phyloP scores from a whole-genome alignment of 2,797 vertebrate genomes.

The Sarcophilus harrisii region DNA sequence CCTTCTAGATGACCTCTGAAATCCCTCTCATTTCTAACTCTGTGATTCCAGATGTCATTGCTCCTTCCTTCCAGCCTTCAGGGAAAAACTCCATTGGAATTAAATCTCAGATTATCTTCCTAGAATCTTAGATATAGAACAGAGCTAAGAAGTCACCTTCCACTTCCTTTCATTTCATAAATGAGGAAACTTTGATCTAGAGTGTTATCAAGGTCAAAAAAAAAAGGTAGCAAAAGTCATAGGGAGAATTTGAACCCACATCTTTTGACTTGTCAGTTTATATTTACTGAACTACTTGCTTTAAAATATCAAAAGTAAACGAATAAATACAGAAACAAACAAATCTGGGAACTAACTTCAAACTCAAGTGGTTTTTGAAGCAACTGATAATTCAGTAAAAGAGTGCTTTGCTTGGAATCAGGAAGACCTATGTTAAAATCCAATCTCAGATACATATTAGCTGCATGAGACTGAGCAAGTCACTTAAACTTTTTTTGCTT shows the following conservation, averaged over 20 bases:
- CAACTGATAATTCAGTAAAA: background rate
- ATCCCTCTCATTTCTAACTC: background rate
- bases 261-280: background rate
- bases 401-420: background rate
- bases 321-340: background rate
- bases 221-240: background rate
- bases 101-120: slow-evolving; percentile 14
- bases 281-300: background rate
- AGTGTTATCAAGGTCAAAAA: background rate
- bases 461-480: background rate
- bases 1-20: no score
- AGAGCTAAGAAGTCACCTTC: no score
- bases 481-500: background rate
- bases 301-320: background rate
- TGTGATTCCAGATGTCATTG: slow-evolving; percentile 41
- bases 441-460: background rate
- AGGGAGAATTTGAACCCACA: background rate
- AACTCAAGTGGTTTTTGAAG: background rate
- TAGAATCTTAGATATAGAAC: background rate
- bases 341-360: background rate
- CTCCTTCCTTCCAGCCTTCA: slow-evolving; percentile 24
- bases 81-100: slow-evolving; percentile 21
- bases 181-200: no score
- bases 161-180: no score
- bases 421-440: background rate